phyloP scores from a whole-genome alignment of 2,888 invertebrate genomes.

The Penaeus monodon region DNA sequence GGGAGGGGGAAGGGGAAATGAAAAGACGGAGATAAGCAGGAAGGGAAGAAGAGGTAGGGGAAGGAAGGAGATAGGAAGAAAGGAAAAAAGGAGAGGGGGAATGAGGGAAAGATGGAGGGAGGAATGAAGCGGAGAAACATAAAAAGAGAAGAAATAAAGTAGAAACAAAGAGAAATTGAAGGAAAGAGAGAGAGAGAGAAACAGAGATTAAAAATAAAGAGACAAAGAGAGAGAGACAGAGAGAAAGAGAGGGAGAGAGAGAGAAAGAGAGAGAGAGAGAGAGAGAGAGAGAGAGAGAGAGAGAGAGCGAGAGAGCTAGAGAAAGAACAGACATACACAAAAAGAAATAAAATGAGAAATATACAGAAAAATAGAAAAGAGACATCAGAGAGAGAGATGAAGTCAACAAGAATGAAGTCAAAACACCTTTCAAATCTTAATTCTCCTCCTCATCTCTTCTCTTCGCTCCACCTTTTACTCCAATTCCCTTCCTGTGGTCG shows the following conservation, averaged over 20 bases:
- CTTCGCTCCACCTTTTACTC: too few relatives aligned
- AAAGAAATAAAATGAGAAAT: neutral
- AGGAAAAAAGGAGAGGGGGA: neutral
- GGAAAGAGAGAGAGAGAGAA: neutral
- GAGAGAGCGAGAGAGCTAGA: neutral
- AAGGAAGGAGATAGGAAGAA: neutral
- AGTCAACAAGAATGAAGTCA: too few relatives aligned
- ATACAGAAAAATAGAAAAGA: neutral
- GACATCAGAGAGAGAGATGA: slow-evolving; percentile 6
- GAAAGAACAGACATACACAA: neutral
- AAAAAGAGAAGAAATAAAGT: neutral
- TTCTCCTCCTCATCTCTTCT: too few relatives aligned
- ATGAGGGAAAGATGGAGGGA: neutral
- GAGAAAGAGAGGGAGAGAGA: neutral
- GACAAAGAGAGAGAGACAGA: neutral
- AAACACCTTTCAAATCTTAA: too few relatives aligned
- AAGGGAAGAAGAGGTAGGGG: neutral
- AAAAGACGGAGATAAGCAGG: neutral
- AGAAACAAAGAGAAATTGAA: too few relatives aligned
- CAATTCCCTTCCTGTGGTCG: too few relatives aligned
- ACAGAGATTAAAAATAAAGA: neutral
- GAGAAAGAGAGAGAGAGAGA: too few relatives aligned
- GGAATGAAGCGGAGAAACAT: neutral
- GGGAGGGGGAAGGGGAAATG: neutral
- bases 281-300: too few relatives aligned